Evolutionary conservation across 2,888 invertebrate genomes (phyloP), one percentile per base, ranked within the genome.

Genomic region (Deladenus siricidicola): DNA sequence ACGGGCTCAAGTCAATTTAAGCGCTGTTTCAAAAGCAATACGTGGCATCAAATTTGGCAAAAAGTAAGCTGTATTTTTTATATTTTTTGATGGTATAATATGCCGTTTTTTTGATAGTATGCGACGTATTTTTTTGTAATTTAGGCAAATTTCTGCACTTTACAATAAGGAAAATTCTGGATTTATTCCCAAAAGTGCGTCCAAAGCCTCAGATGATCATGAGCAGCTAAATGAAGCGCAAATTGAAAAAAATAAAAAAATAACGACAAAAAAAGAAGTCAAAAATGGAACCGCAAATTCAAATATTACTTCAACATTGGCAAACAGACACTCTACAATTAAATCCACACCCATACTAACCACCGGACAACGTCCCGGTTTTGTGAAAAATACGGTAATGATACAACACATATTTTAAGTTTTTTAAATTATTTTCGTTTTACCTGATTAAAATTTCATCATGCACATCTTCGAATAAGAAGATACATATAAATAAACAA

Each of bases 111-210:
- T 47, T 47, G 21, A 50, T n/a, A n/a, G n/a, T n/a, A n/a, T n/a
- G n/a, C n/a, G n/a, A n/a, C n/a, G n/a, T n/a, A n/a, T n/a, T n/a
- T n/a, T n/a, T n/a, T n/a, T n/a, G n/a, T n/a, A n/a, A n/a, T n/a
- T n/a, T n/a, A n/a, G n/a, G n/a, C n/a, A n/a, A n/a, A n/a, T n/a
- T n/a, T n/a, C n/a, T n/a, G n/a, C n/a, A n/a, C 14, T 28, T 4
- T 30, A 24, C 26, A 28, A 50, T n/a, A 50, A 50, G 28, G 50
- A 50, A 28, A 50, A 50, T 50, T 4, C 29, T 26, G 42, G 42
- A 10, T n/a, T n/a, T n/a, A n/a, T n/a, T n/a, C n/a, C n/a, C n/a
- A n/a, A n/a, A n/a, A n/a, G n/a, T n/a, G n/a, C n/a, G n/a, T n/a
- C n/a, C n/a, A n/a, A n/a, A n/a, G n/a, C n/a, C n/a, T n/a, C n/a